Base-by-base conservation (phyloP, 2,797 vertebrate genomes). In the Lepus townsendii region DNA sequence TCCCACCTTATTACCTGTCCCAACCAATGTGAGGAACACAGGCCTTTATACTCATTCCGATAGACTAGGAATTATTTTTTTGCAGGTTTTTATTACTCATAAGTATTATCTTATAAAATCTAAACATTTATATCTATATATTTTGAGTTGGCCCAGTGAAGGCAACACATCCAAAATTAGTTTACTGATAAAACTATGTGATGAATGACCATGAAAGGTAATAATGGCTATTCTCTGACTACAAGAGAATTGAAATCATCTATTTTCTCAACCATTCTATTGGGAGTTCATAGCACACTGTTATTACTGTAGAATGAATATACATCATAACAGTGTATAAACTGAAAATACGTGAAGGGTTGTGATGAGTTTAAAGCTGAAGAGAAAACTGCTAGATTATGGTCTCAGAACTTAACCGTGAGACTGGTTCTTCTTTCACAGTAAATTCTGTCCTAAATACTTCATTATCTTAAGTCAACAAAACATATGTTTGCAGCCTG, bases 361-460 rank as follows among this genome's bases (percentile, higher is more conserved):
- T 82, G 11, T 85, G 32, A 65, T 4, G 57, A 52, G 30, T 63
- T 89, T 50, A 91, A 82, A 95, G 93, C 2, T 19, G 72, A 84
- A 71, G 60, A 52, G 30, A 95, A 80, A 93, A 89, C 24, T 63
- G 82, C 11, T 11, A 82, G 30, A 26, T 68, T 92, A 65, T 26
- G 4, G 79, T 72, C 75, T 94, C 57, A 83, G 54, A 95, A 91
- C n/a, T 50, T 69, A 83, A 79, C 19, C 26, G 8, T 27, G 50
- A 94, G 71, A 75, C 22, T 86, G 20, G 32, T 57, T 83, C 90
- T 87, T 72, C 84, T 63, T 87, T 90, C 42, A 83, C n/a, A 65
- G 52, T 86, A 93, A 92, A 30, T 78, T 90, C 52, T 93, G 35
- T 75, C 90, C n/a, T 71, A 69, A 85, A 89, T 88, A 82, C 20